Evolutionary conservation across 2,888 invertebrate species (phyloP), one percentile per base, ranked within the genome.

Genomic region (Parascotia fuliginaria): DNA sequence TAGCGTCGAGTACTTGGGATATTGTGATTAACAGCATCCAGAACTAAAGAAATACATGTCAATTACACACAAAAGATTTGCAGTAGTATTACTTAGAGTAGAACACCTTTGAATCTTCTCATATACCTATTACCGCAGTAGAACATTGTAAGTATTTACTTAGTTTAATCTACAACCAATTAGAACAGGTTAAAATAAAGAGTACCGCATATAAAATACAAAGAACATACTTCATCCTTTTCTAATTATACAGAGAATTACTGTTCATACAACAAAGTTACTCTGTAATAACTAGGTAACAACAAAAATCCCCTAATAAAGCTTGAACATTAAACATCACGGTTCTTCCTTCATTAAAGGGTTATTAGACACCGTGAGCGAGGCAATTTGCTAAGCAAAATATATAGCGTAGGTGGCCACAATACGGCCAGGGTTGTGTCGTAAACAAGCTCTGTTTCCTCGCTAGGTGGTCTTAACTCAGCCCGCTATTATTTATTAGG

Each of bases 401-500:
- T 87, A 84, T 89, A 89, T 84, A 77, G 84, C 83, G 86, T 87
- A 87, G 89, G 88, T 89, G 89, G 78, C 83, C 87, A 86, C 83
- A 83, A 85, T 85, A 86, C 83, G 79, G 85, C 72, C 70, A 74
- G 78, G 83, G 84, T 82, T 79, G 70, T 76, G 78, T 76, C 79
- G 83, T 90, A 90, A 90, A 90, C 86, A 85, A 86, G 77, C 74
- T 67, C 78, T 75, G 84, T 81, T 87, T 84, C 85, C 89, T 80
- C 90, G 83, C 87, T 87, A 87, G 90, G 91, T 83, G 91, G 90
- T 90, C 89, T 81, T 90, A 89, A 89, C 89, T 91, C 89, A 85
- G 77, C 73, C 74, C 73, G 82, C 69, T 89, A 90, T 90, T 89
- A 91, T 92, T 92, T 92, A 92, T 91, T 85, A 81, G 79, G 81